phyloP scores from a whole-genome alignment of 2,888 invertebrate species.

The Tipula vernalis region DNA sequence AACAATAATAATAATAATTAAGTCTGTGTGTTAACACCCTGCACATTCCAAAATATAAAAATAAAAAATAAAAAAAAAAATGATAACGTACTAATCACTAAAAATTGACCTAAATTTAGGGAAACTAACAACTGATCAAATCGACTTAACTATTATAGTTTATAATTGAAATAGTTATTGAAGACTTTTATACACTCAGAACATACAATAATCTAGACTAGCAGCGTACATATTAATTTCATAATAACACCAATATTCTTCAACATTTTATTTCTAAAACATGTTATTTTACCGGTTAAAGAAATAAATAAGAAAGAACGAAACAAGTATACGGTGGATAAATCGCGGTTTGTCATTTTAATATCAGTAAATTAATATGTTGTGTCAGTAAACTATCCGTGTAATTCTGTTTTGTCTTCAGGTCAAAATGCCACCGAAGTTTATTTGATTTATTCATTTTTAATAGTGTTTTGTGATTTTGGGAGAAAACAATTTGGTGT shows the following conservation, averaged over 20 bases:
- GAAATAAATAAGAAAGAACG: not conserved
- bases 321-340: not conserved
- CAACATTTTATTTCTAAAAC: not conserved
- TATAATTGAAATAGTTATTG: not conserved
- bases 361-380: not conserved
- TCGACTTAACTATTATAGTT: not conserved
- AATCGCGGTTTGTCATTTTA: not conserved
- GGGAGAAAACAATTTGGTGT: not conserved
- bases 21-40: not conserved
- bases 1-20: not conserved
- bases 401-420: not conserved
- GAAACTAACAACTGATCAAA: not conserved
- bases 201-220: not conserved
- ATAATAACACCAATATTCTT: not conserved
- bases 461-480: not conserved
- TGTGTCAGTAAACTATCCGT: not conserved
- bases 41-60: not conserved
- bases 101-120: not conserved
- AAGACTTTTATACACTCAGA: not conserved
- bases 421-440: not conserved
- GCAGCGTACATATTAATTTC: not conserved
- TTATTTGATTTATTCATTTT: not conserved
- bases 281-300: not conserved
- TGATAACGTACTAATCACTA: not conserved
- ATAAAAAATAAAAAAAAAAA: not conserved